A percentile compares a stretch with the other conserved stretches of the same genome.
Evolutionary conservation across 2,113 vertebrate genomes (phyloP).

Genomic region (Phylloscopus trochilus): DNA sequence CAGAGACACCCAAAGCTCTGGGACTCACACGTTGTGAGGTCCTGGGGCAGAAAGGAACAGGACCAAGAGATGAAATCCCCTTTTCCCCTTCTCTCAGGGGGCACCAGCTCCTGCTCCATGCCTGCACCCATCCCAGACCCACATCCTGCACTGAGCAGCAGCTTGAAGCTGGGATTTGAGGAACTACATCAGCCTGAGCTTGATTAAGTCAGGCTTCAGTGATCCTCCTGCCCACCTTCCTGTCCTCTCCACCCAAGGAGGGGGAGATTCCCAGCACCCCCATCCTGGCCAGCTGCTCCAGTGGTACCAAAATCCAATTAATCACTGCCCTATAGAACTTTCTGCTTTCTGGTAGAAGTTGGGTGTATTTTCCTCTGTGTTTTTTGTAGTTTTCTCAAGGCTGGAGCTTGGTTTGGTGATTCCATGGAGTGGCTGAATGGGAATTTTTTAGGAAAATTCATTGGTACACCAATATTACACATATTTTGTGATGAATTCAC

Average conservation of each 20-base stretch:
- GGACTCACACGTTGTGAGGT: not conserved
- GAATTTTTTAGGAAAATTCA: not conserved
- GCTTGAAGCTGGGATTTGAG: not conserved
- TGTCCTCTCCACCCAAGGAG: not conserved
- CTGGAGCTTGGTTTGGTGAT: not conserved
- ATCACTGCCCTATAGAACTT: not conserved
- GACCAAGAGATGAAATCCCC: not conserved
- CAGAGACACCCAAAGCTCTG: not conserved
- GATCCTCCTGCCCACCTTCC: not conserved
- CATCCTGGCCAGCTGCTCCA: not conserved
- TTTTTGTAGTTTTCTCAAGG: not conserved
- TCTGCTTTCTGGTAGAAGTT: not conserved
- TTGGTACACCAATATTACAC: not conserved
- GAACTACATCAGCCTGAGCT: not conserved
- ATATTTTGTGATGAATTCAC: not conserved
- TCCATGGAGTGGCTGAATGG: not conserved
- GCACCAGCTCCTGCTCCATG: not conserved
- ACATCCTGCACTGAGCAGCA: not conserved
- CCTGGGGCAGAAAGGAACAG: not conserved
- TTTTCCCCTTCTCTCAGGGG: not conserved
- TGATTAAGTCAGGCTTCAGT: not conserved
- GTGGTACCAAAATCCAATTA: not conserved
- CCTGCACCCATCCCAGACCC: not conserved
- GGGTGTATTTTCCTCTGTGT: not conserved
- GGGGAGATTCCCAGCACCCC: not conserved